Evolutionary conservation across 1,140 invertebrate genomes (phyloP).

Genomic region (Anthonomus grandis): DNA sequence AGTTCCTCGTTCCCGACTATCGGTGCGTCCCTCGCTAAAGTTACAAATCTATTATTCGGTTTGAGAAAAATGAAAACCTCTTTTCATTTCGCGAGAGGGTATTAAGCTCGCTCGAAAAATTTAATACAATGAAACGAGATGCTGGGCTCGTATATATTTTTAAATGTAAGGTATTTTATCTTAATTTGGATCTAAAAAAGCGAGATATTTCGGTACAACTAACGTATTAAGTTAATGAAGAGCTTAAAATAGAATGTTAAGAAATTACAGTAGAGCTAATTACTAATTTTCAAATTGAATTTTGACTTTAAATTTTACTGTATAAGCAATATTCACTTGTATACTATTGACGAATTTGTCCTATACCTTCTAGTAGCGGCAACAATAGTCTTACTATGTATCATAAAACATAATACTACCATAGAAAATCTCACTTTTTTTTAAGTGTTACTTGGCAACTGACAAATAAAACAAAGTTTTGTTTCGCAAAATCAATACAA

Average conservation of each 20-base stretch:
- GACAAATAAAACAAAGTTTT: neutral
- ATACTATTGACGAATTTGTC: too few relatives aligned
- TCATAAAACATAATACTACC: neutral
- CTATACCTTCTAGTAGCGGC: too few relatives aligned
- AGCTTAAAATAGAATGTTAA: too few relatives aligned
- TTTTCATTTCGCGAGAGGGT: neutral
- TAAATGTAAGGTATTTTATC: neutral
- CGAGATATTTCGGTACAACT: too few relatives aligned
- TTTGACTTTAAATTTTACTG: neutral
- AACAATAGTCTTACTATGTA: neutral
- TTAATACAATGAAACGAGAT: constrained; percentile 6
- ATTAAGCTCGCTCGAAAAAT: constrained; percentile 1
- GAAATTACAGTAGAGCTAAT: too few relatives aligned
- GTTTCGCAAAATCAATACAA: neutral
- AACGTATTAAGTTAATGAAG: too few relatives aligned
- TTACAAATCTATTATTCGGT: constrained; percentile 12
- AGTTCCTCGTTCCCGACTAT: neutral
- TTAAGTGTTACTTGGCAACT: neutral
- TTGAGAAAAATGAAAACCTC: neutral
- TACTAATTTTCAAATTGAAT: neutral
- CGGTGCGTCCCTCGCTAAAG: neutral
- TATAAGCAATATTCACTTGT: too few relatives aligned
- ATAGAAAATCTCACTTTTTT: neutral
- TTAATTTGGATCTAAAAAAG: neutral
- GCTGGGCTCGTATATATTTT: neutral